Evolutionary conservation across 2,797 vertebrate species (phyloP).

Genomic region (Malacoraja senta): DNA sequence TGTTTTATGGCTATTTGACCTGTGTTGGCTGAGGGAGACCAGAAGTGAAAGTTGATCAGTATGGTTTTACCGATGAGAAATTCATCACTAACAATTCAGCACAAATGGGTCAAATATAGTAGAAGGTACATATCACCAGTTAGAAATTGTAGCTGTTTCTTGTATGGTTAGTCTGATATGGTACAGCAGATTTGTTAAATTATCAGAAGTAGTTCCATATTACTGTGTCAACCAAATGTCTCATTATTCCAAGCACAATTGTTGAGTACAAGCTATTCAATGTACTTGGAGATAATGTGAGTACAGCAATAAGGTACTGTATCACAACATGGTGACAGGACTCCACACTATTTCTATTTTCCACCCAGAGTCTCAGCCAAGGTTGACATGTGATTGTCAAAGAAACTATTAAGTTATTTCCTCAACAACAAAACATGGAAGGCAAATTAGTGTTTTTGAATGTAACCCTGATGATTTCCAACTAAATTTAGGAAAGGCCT

Average conservation of each 20-base stretch:
- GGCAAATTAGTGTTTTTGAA: neutral
- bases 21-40: neutral
- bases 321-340: neutral
- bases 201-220: neutral
- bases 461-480: neutral
- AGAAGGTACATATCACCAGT: too few relatives aligned
- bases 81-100: too few relatives aligned
- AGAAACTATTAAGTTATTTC: neutral
- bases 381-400: neutral
- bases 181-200: neutral
- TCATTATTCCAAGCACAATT: neutral
- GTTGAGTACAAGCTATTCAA: neutral
- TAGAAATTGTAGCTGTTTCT: too few relatives aligned
- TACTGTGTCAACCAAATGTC: neutral
- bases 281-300: neutral
- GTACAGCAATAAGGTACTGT: neutral
- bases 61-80: too few relatives aligned
- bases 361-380: neutral
- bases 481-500: neutral
- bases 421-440: neutral
- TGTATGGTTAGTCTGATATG: neutral
- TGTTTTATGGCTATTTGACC: conserved; percentile 2
- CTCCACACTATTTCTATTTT: neutral
- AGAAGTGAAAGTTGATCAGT: too few relatives aligned
- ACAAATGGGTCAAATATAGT: too few relatives aligned